These are phyloP conservation scores for Xylocopa sonorina DNA, from an alignment of 1,140 invertebrate species.

Conservation along the genomic window DNA sequence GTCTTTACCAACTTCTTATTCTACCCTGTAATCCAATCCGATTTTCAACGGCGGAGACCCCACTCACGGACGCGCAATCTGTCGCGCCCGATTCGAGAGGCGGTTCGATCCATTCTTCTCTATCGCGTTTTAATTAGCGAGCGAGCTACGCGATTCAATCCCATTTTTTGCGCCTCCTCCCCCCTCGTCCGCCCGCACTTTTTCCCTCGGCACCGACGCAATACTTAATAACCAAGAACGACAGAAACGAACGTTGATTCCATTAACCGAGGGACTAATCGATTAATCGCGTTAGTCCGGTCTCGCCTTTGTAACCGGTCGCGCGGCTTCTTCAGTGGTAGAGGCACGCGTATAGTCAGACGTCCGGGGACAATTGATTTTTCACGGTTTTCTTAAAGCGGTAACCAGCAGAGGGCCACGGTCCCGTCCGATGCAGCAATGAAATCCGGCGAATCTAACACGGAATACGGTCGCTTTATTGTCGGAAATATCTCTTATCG, in stretches of 20 bases:
- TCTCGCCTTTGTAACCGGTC: neutral
- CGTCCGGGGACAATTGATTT: neutral
- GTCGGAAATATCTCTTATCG: neutral
- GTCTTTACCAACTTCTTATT: constrained; percentile 46
- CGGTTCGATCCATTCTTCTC: constrained; percentile 6
- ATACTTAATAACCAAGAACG: constrained; percentile 2
- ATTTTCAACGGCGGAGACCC: constrained; percentile 20
- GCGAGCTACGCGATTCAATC: constrained; percentile 15
- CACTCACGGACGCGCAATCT: neutral
- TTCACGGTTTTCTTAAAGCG: neutral
- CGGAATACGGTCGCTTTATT: neutral
- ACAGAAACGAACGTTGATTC: neutral
- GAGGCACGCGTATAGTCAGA: neutral
- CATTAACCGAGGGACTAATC: constrained; percentile 22
- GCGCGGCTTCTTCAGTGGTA: neutral
- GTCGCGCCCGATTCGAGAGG: constrained; percentile 9
- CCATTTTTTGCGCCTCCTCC: neutral
- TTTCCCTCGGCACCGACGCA: neutral
- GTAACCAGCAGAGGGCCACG: too few relatives aligned
- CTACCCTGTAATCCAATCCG: constrained; percentile 31
- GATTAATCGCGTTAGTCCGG: neutral
- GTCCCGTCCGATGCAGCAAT: neutral
- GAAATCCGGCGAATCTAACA: neutral
- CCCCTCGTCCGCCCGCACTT: neutral
- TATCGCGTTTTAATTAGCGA: constrained; percentile 39